phyloP scores from a whole-genome alignment of 2,888 invertebrate species.

The Bhutanitis thaidina region DNA sequence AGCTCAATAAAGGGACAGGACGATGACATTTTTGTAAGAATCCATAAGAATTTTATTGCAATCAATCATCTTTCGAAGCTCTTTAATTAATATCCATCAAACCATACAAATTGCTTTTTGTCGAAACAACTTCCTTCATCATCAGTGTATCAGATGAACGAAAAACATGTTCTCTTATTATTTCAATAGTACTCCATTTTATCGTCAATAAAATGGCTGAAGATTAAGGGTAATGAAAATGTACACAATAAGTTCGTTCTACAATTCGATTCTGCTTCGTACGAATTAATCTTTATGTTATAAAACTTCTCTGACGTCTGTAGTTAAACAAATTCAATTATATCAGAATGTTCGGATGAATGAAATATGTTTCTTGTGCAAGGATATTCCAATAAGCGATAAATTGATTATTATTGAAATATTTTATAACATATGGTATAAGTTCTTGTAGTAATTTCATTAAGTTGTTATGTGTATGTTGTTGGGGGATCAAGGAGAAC shows the following conservation, averaged over 20 bases:
- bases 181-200: conserved; percentile 39
- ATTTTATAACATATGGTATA: not conserved
- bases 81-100: not conserved
- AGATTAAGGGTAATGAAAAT: conserved; percentile 53
- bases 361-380: conserved; percentile 2
- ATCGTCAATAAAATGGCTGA: conserved; percentile 43
- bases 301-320: conserved; percentile 41
- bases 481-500: too few species aligned
- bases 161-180: conserved; percentile 31
- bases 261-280: conserved; percentile 40
- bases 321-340: conserved; percentile 57
- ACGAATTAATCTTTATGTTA: conserved; percentile 52
- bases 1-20: not conserved
- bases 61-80: not conserved
- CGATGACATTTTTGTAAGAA: not conserved
- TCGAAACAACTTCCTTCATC: not conserved
- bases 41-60: too few species aligned
- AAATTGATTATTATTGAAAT: conserved; percentile 14
- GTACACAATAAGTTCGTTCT: conserved; percentile 30
- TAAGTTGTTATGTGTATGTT: too few species aligned
- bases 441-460: too few species aligned
- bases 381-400: conserved; percentile 8
- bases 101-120: not conserved
- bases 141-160: conserved; percentile 9
- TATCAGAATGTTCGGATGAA: conserved; percentile 21